Evolutionary conservation across 1,140 invertebrate species (phyloP).

Genomic region (Aricia agestis): DNA sequence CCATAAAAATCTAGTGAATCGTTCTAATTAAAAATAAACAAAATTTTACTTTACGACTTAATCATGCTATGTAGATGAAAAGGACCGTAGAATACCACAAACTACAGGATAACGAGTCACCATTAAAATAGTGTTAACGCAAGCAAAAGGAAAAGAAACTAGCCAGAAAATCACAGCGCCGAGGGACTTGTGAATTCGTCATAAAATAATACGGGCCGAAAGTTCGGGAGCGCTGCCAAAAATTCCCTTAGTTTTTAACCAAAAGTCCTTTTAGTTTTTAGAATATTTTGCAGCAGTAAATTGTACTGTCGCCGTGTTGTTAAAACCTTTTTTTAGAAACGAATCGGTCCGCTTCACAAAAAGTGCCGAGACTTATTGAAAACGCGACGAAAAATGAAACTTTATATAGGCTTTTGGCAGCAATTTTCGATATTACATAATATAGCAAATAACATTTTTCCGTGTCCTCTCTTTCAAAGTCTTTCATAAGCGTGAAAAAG

Average conservation of each 20-base stretch:
- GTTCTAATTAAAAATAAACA: no score
- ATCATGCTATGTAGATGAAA: no score
- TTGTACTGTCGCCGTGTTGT: constrained; percentile 7
- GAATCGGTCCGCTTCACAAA: background rate
- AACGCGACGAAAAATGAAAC: background rate
- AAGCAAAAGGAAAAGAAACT: background rate
- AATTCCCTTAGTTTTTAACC: background rate
- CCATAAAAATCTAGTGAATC: no score
- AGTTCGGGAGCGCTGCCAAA: background rate
- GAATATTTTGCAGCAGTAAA: constrained; percentile 6
- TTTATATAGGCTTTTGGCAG: background rate
- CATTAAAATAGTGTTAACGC: background rate
- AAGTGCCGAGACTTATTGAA: background rate
- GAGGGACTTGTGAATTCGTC: background rate
- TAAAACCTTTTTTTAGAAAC: constrained; percentile 7
- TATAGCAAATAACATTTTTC: no score
- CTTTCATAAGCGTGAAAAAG: no score
- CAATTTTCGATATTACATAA: no score
- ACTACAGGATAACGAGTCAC: background rate
- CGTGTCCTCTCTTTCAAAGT: no score
- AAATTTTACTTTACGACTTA: no score
- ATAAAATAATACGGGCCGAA: background rate
- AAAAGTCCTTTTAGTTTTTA: background rate
- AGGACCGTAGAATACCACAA: background rate
- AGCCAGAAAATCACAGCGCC: background rate